Evolutionary conservation across 2,113 vertebrate genomes (phyloP), one percentile per base, ranked within the genome.

Genomic region (Dicaeum eximium): DNA sequence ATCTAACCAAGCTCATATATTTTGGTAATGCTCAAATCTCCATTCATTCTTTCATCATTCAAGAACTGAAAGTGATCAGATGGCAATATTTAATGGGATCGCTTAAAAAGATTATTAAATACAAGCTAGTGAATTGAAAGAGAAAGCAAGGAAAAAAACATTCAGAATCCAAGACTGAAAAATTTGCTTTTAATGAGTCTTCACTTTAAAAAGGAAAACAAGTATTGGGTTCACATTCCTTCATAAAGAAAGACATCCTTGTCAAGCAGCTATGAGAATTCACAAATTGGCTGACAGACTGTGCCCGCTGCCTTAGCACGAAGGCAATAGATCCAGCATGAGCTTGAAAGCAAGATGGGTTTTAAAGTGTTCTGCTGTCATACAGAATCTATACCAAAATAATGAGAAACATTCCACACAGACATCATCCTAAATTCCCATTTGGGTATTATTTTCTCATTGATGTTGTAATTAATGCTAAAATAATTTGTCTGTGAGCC

Each of bases 381-480:
- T 64, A 65, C 7, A 11, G 77, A 94, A 92, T 88, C 86, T 93
- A 85, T 74, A 84, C 58, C 44, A 81, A 92, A 91, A 92, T 92
- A 95, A 95, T 79, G 91, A 95, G 91, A 86, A 90, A 72, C 64
- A 57, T 75, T 94, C 58, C 58, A 70, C 31, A 38, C 73, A 88
- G 62, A 44, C 31, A 94, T 79, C 80, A 74, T 94, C 70, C 83
- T 94, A 48, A 86, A 93, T 91, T 94, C 90, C 86, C 86, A 82
- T 70, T 92, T 83, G 92, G 80, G 88, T 80, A 80, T 84, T 92
- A 24, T 94, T 97, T 96, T 85, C 77, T 93, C 92, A 92, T 86
- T 95, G 92, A 81, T 96, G 86, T 95, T 89, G 86, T 93, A 95
- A 95, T 96, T 97, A 90, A 95, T 92, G 91, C 95, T 96, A 82